These are phyloP conservation scores for Acanthisitta chloris DNA, from an alignment of 2,113 vertebrate species.

Conservation along the genomic window DNA sequence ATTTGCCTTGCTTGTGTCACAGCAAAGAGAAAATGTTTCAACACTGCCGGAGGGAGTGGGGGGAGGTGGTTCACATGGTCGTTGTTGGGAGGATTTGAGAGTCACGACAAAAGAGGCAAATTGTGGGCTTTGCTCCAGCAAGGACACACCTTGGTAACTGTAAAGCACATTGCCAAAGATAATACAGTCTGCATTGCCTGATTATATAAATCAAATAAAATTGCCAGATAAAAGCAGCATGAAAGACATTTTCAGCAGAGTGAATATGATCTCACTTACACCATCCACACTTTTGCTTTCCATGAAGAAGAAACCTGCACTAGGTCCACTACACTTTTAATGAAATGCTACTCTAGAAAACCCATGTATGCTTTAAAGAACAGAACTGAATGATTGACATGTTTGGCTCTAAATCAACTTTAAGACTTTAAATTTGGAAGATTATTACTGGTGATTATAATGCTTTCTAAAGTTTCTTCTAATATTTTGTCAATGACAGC, in stretches of 20 bases:
- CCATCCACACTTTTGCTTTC: not conserved
- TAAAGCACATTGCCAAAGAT: not conserved
- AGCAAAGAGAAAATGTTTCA: not conserved
- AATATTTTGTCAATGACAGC: not conserved
- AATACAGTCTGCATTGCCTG: not conserved
- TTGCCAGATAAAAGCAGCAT: not conserved
- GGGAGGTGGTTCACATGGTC: accelerated
- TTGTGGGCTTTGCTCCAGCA: not conserved
- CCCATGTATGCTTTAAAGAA: not conserved
- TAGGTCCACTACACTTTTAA: not conserved
- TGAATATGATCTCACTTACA: not conserved
- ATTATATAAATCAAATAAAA: not conserved
- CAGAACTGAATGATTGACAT: not conserved
- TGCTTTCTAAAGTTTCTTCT: not conserved
- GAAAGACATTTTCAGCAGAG: not conserved
- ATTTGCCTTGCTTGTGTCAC: not conserved
- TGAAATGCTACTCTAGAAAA: not conserved
- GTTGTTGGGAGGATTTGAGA: not conserved
- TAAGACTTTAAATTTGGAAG: not conserved
- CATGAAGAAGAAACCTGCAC: not conserved
- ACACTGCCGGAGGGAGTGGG: accelerated
- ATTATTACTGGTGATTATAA: not conserved
- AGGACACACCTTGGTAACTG: not conserved
- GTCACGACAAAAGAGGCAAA: not conserved
- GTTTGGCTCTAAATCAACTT: not conserved